Base-by-base conservation (phyloP, 2,113 vertebrate species). In the Tychaedon coryphoeus region DNA sequence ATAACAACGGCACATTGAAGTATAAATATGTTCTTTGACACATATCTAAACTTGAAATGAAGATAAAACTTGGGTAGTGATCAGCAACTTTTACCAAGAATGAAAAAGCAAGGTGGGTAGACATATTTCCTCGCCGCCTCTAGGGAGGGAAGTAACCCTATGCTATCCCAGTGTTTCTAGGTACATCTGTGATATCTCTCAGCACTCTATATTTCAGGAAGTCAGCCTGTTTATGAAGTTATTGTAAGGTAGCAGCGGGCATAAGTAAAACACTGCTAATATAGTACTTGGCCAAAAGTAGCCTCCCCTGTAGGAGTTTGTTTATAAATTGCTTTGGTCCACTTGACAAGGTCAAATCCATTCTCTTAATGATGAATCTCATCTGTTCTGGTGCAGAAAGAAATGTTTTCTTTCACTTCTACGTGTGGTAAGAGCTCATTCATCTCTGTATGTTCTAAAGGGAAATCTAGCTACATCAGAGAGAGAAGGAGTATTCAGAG, bases 291-390 rank as follows among this genome's bases (percentile, higher is more conserved):
- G 88, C 97, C 96, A 97, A 98, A 98, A 97, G 96, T 96, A 95
- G 95, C 95, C 94, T 97, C 86, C 96, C 97, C 96, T 95, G 93
- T 91, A 98, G 97, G 96, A 96, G 97, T 98, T 98, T 98, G 98
- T 98, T 98, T 98, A 99, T 99, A 99, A 99, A 99, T 99, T 98
- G 98, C 98, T 98, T 98, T 97, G 97, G 98, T 99, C 99, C 98
- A 99, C 98, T 99, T 98, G 98, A 96, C 98, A 97, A 98, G 99
- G 99, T 99, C 99, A 99, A 99, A 99, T 98, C 98, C 98, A 99
- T 99, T 98, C 98, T 98, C 97, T 97, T 98, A 98, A 98, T 99
- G 99, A 99, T 98, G 98, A 98, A 99, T 99, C 98, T 99, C 98
- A 98, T 99, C 98, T 99, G 99, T 97, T 98, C 97, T 98, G 97